Evolutionary conservation across 2,113 vertebrate genomes (phyloP).

Genomic region (Spilogale gracilis): DNA sequence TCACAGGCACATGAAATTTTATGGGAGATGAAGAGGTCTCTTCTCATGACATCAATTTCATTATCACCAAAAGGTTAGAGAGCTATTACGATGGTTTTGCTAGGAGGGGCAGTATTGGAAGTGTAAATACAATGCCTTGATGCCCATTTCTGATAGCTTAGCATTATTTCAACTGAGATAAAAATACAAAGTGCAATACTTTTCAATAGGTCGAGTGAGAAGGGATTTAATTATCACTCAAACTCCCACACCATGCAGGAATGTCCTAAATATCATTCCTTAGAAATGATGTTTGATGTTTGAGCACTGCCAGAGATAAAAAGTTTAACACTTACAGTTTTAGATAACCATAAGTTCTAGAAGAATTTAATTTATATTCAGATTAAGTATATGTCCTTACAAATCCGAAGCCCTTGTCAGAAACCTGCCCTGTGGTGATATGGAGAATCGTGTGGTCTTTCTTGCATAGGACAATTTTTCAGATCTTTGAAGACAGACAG

Average conservation of each 20-base stretch:
- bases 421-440: background rate
- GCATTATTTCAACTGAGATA: slow-evolving; percentile 27
- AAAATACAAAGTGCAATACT: background rate
- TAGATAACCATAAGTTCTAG: background rate
- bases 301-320: background rate
- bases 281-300: background rate
- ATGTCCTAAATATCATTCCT: background rate
- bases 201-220: background rate
- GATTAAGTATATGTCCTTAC: background rate
- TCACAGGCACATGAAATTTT: background rate
- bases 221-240: background rate
- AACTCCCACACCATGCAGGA: background rate
- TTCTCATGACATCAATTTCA: background rate
- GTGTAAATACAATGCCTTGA: background rate
- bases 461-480: background rate
- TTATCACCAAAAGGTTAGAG: slow-evolving; percentile 29
- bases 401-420: background rate
- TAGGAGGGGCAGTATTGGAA: background rate
- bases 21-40: background rate
- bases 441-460: background rate
- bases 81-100: slow-evolving; percentile 1
- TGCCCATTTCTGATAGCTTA: background rate
- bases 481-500: background rate
- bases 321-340: background rate
- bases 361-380: background rate